Percentiles rank a stretch among this genome's conserved stretches.
Evolutionary conservation across 2,797 vertebrate species (phyloP).

Genomic region (Hyperoplus immaculatus): DNA sequence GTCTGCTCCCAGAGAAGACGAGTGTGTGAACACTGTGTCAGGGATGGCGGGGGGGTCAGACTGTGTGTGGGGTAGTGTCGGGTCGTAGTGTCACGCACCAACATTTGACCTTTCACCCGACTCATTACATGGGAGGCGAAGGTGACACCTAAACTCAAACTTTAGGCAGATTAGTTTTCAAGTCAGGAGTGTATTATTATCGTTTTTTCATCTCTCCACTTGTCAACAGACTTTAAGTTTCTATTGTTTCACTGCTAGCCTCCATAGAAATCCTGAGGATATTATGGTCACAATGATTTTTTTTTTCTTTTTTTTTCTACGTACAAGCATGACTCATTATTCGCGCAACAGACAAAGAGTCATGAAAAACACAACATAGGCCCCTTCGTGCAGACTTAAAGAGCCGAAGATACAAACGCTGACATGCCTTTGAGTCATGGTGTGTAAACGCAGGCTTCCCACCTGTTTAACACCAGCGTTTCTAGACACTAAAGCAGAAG

Average conservation of each 20-base stretch:
- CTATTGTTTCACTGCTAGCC: constrained; percentile 15
- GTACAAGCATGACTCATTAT: constrained; percentile 62
- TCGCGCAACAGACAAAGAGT: constrained; percentile 46
- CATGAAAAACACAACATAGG: constrained; percentile 28
- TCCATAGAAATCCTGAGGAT: constrained; percentile 36
- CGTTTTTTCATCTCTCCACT: background rate
- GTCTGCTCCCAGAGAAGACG: constrained; percentile 41
- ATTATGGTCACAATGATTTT: constrained; percentile 53
- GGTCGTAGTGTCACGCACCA: constrained; percentile 67
- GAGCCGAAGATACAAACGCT: constrained; percentile 38
- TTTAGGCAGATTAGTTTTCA: constrained; percentile 23
- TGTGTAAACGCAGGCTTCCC: constrained; percentile 54
- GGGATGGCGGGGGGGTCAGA: constrained; percentile 31
- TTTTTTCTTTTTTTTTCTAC: constrained; percentile 59
- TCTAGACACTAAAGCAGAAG: constrained; percentile 44
- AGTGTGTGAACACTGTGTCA: constrained; percentile 50
- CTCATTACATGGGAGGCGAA: constrained; percentile 26
- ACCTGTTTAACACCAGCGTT: constrained; percentile 46
- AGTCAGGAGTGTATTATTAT: background rate
- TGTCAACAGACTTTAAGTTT: constrained; percentile 14
- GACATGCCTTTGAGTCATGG: constrained; percentile 63
- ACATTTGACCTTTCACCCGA: constrained; percentile 66
- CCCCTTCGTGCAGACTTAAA: constrained; percentile 39
- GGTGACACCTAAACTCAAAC: constrained; percentile 8
- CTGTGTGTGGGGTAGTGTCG: constrained; percentile 65